These are phyloP conservation scores for Aspidoscelis tigris DNA, from an alignment of 2,113 vertebrate genomes.

Conservation along the genomic window DNA sequence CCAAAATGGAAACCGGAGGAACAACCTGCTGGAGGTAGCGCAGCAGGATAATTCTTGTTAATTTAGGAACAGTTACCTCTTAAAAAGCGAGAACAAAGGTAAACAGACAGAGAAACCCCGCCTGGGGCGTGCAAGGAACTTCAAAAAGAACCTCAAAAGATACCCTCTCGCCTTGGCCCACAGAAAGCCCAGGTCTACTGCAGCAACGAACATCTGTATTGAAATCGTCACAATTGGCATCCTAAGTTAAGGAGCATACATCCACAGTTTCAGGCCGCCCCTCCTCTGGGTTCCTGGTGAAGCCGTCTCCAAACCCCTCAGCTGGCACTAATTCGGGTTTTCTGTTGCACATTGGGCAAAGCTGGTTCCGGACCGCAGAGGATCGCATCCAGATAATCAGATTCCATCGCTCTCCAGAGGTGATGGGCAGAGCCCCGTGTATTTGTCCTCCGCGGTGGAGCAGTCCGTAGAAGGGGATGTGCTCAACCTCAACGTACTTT, in stretches of 20 bases:
- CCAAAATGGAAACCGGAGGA: no score
- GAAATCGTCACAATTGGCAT: rapidly evolving
- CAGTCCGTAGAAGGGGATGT: constrained; percentile 80
- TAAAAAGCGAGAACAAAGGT: no score
- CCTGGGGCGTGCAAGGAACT: no score
- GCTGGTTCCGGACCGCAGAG: constrained; percentile 84
- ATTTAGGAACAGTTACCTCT: no score
- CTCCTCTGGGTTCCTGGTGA: constrained; percentile 69
- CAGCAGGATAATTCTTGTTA: no score
- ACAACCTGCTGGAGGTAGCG: no score
- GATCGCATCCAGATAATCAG: constrained; percentile 93
- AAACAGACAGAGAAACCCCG: no score
- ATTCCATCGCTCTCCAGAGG: constrained; percentile 91
- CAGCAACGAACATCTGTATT: not conserved
- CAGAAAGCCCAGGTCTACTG: not conserved
- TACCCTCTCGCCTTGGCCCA: not conserved
- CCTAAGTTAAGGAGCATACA: constrained; percentile 68
- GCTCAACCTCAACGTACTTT: constrained; percentile 82
- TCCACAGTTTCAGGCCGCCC: not conserved
- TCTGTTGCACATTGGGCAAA: constrained; percentile 92
- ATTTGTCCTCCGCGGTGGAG: constrained; percentile 93
- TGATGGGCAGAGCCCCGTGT: constrained; percentile 90
- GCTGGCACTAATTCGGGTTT: constrained; percentile 81
- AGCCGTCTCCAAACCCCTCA: constrained; percentile 87
- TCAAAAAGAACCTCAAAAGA: no score